A percentile compares a stretch with the other conserved stretches of the same genome.
Evolutionary conservation across 2,888 invertebrate genomes (phyloP).

Genomic region (Parnassius apollo): DNA sequence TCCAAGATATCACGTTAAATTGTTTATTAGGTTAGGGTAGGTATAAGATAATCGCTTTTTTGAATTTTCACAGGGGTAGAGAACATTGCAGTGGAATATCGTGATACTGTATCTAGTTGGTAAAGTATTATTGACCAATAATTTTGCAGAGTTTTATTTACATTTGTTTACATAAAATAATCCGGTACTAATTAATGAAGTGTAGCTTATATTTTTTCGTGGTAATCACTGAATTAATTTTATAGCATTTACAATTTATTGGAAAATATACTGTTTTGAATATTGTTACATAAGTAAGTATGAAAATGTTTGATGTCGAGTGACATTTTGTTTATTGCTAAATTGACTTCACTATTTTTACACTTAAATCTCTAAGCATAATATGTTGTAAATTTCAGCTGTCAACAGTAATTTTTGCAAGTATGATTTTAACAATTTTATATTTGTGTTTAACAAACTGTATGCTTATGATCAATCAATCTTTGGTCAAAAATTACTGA

Average conservation of each 20-base stretch:
- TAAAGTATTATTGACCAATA: slow-evolving; percentile 13
- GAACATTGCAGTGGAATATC: slow-evolving; percentile 6
- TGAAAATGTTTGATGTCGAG: neutral
- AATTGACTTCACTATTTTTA: no score
- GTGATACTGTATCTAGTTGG: slow-evolving; percentile 1
- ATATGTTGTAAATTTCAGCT: neutral
- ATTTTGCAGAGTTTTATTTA: neutral
- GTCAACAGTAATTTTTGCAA: slow-evolving; percentile 1
- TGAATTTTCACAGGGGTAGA: neutral
- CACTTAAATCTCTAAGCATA: neutral
- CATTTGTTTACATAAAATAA: no score
- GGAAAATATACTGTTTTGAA: neutral
- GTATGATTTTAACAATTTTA: neutral
- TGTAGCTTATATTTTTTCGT: neutral
- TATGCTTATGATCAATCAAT: neutral
- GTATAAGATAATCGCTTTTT: no score
- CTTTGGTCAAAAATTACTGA: neutral
- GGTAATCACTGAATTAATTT: neutral
- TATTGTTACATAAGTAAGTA: neutral
- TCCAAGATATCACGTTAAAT: no score
- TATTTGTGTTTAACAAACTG: neutral
- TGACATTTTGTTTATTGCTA: no score
- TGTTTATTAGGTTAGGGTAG: no score
- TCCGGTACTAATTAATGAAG: no score
- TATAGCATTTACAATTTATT: neutral